Conservation (phyloP, 1,140 invertebrate species). For the Ostrea edulis region DNA sequence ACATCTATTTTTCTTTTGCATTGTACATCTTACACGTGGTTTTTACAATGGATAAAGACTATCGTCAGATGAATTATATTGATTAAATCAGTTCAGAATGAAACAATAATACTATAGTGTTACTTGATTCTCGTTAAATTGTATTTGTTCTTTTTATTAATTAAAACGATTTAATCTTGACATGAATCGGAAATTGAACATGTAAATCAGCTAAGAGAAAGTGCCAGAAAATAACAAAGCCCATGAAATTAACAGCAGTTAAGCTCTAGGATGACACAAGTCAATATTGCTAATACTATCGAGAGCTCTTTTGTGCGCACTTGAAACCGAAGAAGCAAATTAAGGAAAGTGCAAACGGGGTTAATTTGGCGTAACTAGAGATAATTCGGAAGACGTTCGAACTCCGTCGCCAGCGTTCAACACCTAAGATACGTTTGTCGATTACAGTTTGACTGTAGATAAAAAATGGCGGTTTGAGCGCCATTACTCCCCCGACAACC, state of each 20-base stretch:
- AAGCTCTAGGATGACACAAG: neutral
- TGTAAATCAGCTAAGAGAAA: slow-evolving; percentile 5
- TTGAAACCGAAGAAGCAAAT: slow-evolving; percentile 28
- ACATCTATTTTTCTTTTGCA: neutral
- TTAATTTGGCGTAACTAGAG: slow-evolving; percentile 37
- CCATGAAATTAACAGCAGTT: neutral
- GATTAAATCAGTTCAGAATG: neutral
- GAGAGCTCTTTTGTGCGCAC: slow-evolving; percentile 19
- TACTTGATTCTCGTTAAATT: slow-evolving; percentile 27
- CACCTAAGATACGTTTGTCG: slow-evolving; percentile 15
- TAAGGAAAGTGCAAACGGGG: slow-evolving; percentile 27
- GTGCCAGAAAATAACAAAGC: neutral
- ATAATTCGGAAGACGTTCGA: slow-evolving; percentile 30
- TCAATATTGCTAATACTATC: neutral
- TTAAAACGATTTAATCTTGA: slow-evolving; percentile 29
- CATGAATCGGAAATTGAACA: slow-evolving; percentile 17
- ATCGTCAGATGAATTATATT: neutral
- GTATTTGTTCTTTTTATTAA: neutral
- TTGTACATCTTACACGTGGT: neutral
- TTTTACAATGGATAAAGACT: neutral
- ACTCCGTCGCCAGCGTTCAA: neutral
- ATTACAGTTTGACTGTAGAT: neutral
- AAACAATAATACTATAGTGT: neutral
- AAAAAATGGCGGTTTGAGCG: neutral
- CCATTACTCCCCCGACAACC: neutral